Conservation (phyloP, 2,113 vertebrate genomes). For the Lamprologus ornatipinnis region DNA sequence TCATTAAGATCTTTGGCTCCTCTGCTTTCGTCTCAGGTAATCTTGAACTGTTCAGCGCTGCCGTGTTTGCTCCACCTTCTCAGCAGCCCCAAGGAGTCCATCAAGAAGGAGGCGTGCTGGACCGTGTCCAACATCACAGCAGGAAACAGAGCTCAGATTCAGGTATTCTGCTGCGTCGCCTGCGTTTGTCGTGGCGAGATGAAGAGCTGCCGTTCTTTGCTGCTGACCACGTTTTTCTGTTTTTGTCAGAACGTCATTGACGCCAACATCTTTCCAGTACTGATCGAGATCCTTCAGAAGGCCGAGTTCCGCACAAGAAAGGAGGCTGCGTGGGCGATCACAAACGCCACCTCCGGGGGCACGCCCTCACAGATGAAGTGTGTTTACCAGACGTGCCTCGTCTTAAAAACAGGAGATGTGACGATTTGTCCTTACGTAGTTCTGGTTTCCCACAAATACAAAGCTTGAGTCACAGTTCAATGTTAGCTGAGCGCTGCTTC, state of each 20-base stretch:
- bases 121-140: conserved; percentile 98
- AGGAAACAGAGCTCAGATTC: conserved; percentile 94
- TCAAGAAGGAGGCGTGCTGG: conserved; percentile 98
- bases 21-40: conserved; percentile 72
- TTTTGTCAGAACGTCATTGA: conserved; percentile 86
- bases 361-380: conserved; percentile 95
- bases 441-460: neutral
- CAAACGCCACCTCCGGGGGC: conserved; percentile 95
- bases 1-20: neutral
- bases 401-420: neutral
- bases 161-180: conserved; percentile 64
- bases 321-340: conserved; percentile 97
- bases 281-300: conserved; percentile 97
- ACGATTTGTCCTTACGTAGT: accelerated
- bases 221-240: neutral
- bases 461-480: neutral
- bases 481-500: neutral
- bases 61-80: conserved; percentile 95
- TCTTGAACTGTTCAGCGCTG: conserved; percentile 95
- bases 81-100: conserved; percentile 96
- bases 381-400: neutral
- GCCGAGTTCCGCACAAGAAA: conserved; percentile 96
- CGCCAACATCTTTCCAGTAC: conserved; percentile 95
- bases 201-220: neutral
- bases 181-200: neutral